phyloP scores from a whole-genome alignment of 2,797 vertebrate species.

The Toxotes lorentzi region DNA sequence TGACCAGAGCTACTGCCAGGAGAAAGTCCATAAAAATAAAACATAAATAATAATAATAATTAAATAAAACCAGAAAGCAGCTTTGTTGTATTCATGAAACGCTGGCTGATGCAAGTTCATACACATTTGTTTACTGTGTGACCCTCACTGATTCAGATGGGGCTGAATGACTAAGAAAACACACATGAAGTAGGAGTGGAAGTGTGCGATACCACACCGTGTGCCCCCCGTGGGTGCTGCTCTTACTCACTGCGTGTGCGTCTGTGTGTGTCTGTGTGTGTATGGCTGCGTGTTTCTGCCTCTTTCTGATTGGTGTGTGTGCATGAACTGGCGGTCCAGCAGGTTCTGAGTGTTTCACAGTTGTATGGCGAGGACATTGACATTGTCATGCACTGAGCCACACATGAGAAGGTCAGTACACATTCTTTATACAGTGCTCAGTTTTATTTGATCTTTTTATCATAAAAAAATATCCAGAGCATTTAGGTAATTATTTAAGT shows the following conservation, averaged over 20 bases:
- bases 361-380: constrained; percentile 29
- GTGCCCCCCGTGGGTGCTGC: not conserved
- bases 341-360: constrained; percentile 59
- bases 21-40: not conserved
- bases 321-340: constrained; percentile 37
- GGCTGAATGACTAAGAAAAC: not conserved
- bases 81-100: not conserved
- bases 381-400: constrained; percentile 10
- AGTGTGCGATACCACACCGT: not conserved
- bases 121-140: not conserved
- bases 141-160: not conserved
- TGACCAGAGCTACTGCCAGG: not conserved
- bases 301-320: not conserved
- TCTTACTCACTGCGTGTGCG: not conserved
- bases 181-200: not conserved
- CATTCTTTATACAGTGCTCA: not conserved
- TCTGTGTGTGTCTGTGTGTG: not conserved
- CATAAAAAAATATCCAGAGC: not conserved
- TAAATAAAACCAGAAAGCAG: too few species aligned
- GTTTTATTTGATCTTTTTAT: not conserved
- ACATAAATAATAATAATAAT: too few species aligned
- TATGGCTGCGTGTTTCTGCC: not conserved
- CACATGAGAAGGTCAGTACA: constrained; percentile 33
- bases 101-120: not conserved
- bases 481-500: too few species aligned